A percentile compares a stretch with the other conserved stretches of the same genome.
These are phyloP conservation scores for Ophion slaviceki DNA, from an alignment of 2,888 invertebrate genomes.

Conservation along the genomic window DNA sequence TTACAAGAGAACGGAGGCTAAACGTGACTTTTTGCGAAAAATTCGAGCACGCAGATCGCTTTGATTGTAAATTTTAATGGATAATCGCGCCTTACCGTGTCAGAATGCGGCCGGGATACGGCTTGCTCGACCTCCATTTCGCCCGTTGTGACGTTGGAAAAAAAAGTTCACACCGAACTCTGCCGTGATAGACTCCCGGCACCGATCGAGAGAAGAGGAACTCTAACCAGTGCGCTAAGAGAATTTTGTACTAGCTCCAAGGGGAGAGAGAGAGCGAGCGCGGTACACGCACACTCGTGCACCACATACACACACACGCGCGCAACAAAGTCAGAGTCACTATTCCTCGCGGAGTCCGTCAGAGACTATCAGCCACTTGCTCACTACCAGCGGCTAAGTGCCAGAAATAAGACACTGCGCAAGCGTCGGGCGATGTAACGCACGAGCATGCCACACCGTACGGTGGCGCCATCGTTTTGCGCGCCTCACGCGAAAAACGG, in stretches of 20 bases:
- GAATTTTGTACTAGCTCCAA: slow-evolving; percentile 49
- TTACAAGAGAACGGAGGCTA: slow-evolving; percentile 85
- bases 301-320: slow-evolving; percentile 13
- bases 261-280: slow-evolving; percentile 38
- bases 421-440: slow-evolving; percentile 83
- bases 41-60: slow-evolving; percentile 68
- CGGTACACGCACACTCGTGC: slow-evolving; percentile 27
- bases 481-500: slow-evolving; percentile 22
- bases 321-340: slow-evolving; percentile 45
- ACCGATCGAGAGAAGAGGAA: slow-evolving; percentile 58
- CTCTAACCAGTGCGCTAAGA: slow-evolving; percentile 60
- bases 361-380: slow-evolving; percentile 44
- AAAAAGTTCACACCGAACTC: slow-evolving; percentile 62
- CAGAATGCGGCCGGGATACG: slow-evolving; percentile 74
- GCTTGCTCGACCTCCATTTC: slow-evolving; percentile 81
- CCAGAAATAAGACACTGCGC: slow-evolving; percentile 86
- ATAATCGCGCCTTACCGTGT: slow-evolving; percentile 76
- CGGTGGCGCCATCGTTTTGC: slow-evolving; percentile 41
- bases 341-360: slow-evolving; percentile 5
- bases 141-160: slow-evolving; percentile 59
- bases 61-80: slow-evolving; percentile 9
- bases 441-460: slow-evolving; percentile 7
- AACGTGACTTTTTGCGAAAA: slow-evolving; percentile 64
- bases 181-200: slow-evolving; percentile 75
- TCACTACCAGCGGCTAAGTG: slow-evolving; percentile 84